These are phyloP conservation scores for Andricus curvator DNA, from an alignment of 2,888 invertebrate genomes.

Conservation along the genomic window DNA sequence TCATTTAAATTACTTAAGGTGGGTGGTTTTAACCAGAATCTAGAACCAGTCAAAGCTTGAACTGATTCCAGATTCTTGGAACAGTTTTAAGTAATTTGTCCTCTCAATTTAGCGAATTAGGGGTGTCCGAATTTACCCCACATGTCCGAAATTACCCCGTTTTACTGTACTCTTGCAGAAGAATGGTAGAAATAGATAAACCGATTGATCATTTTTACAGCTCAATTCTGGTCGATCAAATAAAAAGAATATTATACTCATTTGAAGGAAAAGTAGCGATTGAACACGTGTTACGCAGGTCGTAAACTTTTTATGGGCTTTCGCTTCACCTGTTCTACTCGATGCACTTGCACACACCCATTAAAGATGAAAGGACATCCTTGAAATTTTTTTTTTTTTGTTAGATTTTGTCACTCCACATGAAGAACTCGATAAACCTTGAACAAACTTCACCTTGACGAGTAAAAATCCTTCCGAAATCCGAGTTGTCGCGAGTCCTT, in stretches of 20 bases:
- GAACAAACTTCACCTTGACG: constrained; percentile 51
- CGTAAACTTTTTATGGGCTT: not conserved
- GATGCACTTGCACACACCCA: constrained; percentile 12
- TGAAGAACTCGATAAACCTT: constrained; percentile 55
- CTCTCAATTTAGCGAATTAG: too few relatives aligned
- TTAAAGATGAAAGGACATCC: constrained; percentile 50
- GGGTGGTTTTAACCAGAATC: too few relatives aligned
- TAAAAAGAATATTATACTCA: not conserved
- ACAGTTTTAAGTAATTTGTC: too few relatives aligned
- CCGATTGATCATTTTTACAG: not conserved
- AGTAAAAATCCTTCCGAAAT: constrained; percentile 36
- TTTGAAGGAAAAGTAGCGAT: not conserved
- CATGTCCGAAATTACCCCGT: too few relatives aligned
- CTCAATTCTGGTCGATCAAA: not conserved
- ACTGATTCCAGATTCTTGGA: too few relatives aligned
- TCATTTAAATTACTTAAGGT: too few relatives aligned
- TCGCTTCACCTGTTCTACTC: not conserved
- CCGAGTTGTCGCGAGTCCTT: constrained; percentile 69
- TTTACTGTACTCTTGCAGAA: too few relatives aligned
- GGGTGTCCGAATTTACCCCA: too few relatives aligned
- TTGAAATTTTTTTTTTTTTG: constrained; percentile 39
- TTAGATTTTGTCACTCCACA: constrained; percentile 43
- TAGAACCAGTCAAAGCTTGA: too few relatives aligned
- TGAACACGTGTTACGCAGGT: not conserved
- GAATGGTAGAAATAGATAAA: not conserved